A percentile compares a stretch with the other conserved stretches of the same genome.
phyloP scores from a whole-genome alignment of 2,113 vertebrate genomes.

The Nothoprocta perdicaria region DNA sequence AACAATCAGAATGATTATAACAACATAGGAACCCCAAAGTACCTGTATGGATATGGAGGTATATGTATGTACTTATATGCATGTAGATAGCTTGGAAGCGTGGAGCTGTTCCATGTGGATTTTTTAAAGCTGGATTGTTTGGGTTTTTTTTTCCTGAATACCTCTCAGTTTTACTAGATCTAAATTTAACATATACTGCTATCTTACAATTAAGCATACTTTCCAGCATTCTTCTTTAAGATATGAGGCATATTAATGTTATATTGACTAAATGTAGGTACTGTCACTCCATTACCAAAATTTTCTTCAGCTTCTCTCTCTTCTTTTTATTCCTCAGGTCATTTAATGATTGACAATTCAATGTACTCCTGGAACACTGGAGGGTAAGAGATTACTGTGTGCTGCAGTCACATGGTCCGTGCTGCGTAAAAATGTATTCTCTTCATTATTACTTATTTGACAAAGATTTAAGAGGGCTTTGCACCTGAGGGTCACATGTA shows the following conservation, averaged over 20 bases:
- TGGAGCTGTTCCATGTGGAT: not conserved
- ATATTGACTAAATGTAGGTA: not conserved
- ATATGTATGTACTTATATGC: not conserved
- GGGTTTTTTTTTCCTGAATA: not conserved
- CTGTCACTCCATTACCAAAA: not conserved
- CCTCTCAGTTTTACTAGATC: not conserved
- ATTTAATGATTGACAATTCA: conserved; percentile 45
- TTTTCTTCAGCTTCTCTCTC: conserved; percentile 25
- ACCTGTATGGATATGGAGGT: not conserved
- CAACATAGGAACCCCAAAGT: too few species aligned
- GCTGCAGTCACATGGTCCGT: conserved; percentile 1
- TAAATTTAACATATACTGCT: not conserved
- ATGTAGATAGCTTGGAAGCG: not conserved
- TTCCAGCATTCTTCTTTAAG: not conserved
- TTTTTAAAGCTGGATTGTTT: not conserved
- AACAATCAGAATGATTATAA: not conserved
- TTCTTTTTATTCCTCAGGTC: conserved; percentile 5
- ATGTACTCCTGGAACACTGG: not conserved
- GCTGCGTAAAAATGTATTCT: conserved; percentile 6
- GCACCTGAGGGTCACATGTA: not conserved
- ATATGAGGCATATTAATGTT: not conserved
- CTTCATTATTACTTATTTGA: conserved; percentile 36
- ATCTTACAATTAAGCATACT: not conserved
- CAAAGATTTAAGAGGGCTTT: conserved; percentile 55
- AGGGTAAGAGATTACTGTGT: not conserved